Evolutionary conservation across 2,797 vertebrate species (phyloP).

Genomic region (Hemitrygon akajei): DNA sequence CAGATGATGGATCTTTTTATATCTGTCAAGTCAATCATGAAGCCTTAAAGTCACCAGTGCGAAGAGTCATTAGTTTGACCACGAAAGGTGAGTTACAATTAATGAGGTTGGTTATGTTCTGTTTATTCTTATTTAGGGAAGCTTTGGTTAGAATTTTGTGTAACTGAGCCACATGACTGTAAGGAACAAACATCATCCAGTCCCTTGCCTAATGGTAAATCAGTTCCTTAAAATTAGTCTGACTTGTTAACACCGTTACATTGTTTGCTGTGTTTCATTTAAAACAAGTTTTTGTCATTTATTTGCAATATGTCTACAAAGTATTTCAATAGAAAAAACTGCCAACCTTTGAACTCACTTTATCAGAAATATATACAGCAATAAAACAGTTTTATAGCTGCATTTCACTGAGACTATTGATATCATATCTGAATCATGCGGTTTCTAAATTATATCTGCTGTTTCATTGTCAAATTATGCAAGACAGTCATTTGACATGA

Average conservation of each 20-base stretch:
- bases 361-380: background rate
- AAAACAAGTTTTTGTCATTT: background rate
- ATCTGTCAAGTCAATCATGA: background rate
- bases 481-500: background rate
- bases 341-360: background rate
- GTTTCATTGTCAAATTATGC: background rate
- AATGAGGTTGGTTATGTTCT: background rate
- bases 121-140: background rate
- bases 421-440: background rate
- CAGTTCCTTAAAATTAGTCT: background rate
- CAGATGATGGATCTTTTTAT: background rate
- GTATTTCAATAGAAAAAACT: background rate
- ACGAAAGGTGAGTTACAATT: background rate
- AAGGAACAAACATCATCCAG: background rate
- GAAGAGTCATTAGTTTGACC: background rate
- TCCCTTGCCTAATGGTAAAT: background rate
- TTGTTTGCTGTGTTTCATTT: background rate
- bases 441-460: background rate
- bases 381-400: background rate
- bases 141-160: background rate
- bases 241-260: too few species aligned
- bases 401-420: background rate
- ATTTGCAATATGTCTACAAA: background rate
- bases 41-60: background rate
- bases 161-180: background rate